These are phyloP conservation scores for Omphaloscelis lunosa DNA, from an alignment of 2,888 invertebrate species.

Conservation along the genomic window DNA sequence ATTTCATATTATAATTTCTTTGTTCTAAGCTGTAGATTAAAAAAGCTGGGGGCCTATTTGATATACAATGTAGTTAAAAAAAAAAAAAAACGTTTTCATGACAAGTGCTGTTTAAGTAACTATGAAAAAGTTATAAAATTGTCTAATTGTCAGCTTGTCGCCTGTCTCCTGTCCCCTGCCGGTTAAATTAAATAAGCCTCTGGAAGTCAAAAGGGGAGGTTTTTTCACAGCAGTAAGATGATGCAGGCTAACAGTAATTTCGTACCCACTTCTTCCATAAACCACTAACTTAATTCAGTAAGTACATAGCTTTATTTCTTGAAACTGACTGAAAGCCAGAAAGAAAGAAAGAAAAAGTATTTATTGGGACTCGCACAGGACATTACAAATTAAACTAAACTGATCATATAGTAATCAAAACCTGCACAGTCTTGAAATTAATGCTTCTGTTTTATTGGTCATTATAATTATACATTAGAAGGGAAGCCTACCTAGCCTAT, in stretches of 20 bases:
- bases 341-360: too few species aligned
- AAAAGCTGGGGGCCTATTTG: neutral
- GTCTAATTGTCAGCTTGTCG: neutral
- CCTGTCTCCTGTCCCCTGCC: neutral
- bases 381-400: too few species aligned
- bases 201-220: neutral
- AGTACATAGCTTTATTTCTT: neutral
- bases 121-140: neutral
- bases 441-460: slow-evolving; percentile 22
- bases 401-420: neutral
- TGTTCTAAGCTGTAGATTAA: neutral
- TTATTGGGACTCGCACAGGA: too few species aligned
- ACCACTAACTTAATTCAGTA: neutral
- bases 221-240: neutral
- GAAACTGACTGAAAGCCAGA: neutral
- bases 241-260: neutral
- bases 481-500: slow-evolving; percentile 12
- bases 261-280: too few species aligned
- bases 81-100: too few species aligned
- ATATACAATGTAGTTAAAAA: too few species aligned
- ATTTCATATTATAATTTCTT: neutral
- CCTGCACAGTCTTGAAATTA: neutral
- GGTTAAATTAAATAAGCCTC: neutral
- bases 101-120: neutral
- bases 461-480: slow-evolving; percentile 54